Conservation (phyloP, 2,113 vertebrate species). For the Brevimyrus niger region DNA sequence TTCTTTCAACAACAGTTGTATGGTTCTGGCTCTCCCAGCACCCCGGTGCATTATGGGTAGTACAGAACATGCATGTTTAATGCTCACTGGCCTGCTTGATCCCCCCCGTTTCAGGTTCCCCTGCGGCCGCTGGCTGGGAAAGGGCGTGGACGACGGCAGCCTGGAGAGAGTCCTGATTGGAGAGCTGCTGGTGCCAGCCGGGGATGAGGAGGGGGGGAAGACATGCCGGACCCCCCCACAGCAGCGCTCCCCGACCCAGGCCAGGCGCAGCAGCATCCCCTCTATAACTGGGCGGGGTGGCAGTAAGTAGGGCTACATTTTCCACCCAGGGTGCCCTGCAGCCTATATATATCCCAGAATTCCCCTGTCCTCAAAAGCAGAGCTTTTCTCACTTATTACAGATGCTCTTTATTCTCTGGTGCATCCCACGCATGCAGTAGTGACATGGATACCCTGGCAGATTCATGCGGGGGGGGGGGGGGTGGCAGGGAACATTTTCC, state of each 20-base stretch:
- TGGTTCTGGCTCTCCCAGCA: neutral
- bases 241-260: conserved; percentile 74
- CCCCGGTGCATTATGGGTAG: neutral
- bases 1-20: neutral
- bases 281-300: conserved; percentile 64
- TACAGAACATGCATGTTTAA: neutral
- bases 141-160: conserved; percentile 82
- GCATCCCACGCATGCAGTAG: neutral
- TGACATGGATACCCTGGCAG: neutral
- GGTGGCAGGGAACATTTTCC: no score
- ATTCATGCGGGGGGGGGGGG: neutral
- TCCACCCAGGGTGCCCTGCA: neutral
- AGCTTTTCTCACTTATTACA: neutral
- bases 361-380: neutral
- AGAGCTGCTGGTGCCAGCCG: conserved; percentile 59
- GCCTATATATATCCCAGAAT: neutral
- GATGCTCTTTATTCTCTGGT: neutral
- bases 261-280: conserved; percentile 71
- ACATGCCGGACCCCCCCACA: conserved; percentile 77
- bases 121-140: conserved; percentile 85
- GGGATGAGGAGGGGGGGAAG: conserved; percentile 70
- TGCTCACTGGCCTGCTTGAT: neutral
- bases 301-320: conserved; percentile 58
- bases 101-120: conserved; percentile 64
- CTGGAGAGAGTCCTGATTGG: conserved; percentile 86